Conservation (phyloP, 2,113 vertebrate genomes). For the Lepisosteus osseus region DNA sequence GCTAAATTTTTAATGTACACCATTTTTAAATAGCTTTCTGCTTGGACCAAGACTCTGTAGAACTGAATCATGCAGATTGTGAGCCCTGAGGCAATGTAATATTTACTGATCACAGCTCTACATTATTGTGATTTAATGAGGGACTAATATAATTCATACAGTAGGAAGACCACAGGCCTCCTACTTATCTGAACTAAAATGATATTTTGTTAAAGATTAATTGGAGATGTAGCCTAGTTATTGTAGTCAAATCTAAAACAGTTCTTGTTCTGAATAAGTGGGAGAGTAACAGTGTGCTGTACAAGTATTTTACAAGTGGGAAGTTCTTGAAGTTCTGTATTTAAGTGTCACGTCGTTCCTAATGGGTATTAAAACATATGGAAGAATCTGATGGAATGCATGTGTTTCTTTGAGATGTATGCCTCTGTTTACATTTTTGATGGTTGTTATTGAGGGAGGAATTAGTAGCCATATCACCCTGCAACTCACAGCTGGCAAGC, state of each 20-base stretch:
- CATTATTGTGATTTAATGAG: slow-evolving; percentile 60
- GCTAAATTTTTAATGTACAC: slow-evolving; percentile 1
- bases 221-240: slow-evolving; percentile 10
- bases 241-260: neutral
- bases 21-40: slow-evolving; percentile 7
- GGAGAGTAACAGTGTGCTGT: neutral
- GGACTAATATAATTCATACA: slow-evolving; percentile 56
- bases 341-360: neutral
- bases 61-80: slow-evolving; percentile 46
- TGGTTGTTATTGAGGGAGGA: no score
- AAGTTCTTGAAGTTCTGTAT: neutral
- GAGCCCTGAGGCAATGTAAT: slow-evolving; percentile 41
- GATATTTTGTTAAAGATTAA: slow-evolving; percentile 55
- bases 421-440: neutral
- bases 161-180: slow-evolving; percentile 47
- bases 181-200: slow-evolving; percentile 40
- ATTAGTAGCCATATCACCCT: no score
- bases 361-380: neutral
- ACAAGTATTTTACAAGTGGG: neutral
- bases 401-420: no score
- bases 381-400: neutral
- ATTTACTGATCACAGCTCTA: slow-evolving; percentile 49
- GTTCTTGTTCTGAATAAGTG: neutral
- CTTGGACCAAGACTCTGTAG: slow-evolving; percentile 28
- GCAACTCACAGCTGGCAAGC: no score